Evolutionary conservation across 92 coral and sea anemone species (phyloP).

Genomic region (Epizoanthus ramosus): DNA sequence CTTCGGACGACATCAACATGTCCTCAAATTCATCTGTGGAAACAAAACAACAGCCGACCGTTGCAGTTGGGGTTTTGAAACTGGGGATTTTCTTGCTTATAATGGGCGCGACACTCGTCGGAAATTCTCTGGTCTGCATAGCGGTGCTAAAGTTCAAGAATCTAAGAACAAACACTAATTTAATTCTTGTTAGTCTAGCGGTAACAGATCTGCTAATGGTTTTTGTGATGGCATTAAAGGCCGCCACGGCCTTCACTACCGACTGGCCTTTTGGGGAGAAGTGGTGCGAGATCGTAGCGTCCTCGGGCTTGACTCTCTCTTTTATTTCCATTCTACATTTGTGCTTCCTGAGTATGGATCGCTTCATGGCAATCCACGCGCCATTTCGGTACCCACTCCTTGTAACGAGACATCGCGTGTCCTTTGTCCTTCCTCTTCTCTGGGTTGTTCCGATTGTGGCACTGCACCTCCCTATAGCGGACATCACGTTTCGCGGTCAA

Average conservation of each 20-base stretch:
- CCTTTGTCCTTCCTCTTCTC: conserved; percentile 36
- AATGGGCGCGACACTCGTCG: conserved; percentile 69
- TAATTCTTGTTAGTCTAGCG: conserved; percentile 78
- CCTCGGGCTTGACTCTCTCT: conserved; percentile 71
- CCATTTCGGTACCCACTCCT: conserved; percentile 78
- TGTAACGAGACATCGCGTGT: conserved; percentile 65
- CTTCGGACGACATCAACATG: not conserved
- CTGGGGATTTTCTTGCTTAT: conserved; percentile 55
- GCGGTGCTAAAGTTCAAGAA: conserved; percentile 68
- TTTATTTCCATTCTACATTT: conserved; percentile 88
- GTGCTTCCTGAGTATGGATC: conserved; percentile 84
- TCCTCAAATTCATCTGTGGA: conserved; percentile 1
- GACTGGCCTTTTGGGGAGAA: conserved; percentile 85
- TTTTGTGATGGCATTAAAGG: conserved; percentile 74
- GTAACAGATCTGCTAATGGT: conserved; percentile 88
- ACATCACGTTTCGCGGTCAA: conserved; percentile 74
- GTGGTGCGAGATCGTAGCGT: conserved; percentile 69
- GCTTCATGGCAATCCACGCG: conserved; percentile 78
- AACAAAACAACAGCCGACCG: not conserved
- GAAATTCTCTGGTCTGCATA: conserved; percentile 72
- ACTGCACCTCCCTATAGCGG: conserved; percentile 76
- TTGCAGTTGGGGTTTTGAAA: conserved; percentile 44
- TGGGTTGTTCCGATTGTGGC: conserved; percentile 64
- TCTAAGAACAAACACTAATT: conserved; percentile 78
- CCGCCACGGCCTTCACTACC: conserved; percentile 68